Base-by-base conservation (phyloP, 2,113 vertebrate species). In the Cavia aperea region DNA sequence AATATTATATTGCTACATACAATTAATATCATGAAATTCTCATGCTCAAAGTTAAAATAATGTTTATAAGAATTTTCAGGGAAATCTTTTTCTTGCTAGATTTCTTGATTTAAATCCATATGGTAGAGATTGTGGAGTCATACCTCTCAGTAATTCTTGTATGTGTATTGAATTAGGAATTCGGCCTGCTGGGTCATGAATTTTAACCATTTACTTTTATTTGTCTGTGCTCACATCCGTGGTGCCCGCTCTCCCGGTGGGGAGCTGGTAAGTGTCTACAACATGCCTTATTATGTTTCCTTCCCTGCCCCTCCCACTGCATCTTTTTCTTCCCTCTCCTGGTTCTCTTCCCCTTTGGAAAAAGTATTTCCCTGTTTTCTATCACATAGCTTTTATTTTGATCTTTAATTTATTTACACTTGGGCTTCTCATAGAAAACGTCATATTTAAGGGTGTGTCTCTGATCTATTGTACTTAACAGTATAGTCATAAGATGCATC, bases 131-230 rank as follows among this genome's bases (percentile, higher is more conserved):
- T 18, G 86, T 93, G 49, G 8, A 1, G 91, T 82, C 10, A 43
- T 58, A 36, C 7, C 23, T 82, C 49, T 95, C n/a, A 88, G 88
- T 89, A 92, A 49, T n/a, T 95, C 94, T 86, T 49, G 87, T 36
- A 56, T 56, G 16, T 58, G 56, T 19, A 58, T 4, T 58, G 56
- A 58, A 58, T 58, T 58, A 58, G 18, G 56, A 58, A 58, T 58
- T 21, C 43, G 21, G 33, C 12, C 36, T 91, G 89, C 60, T 81
- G 18, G 63, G 66, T 91, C 13, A 49, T 91, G 33, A 65, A 89
- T 51, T 85, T 83, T 49, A 60, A 8, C 23, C 15, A 72, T 39
- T 72, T 39, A 18, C 23, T 72, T 23, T 72, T 11, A 21, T 36
- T n/a, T n/a, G 65, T 66, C 23, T 10, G 14, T 39, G n/a, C 23